Percentiles rank a stretch among this genome's conserved stretches.
These are phyloP conservation scores for Drosophila teissieri DNA, from an alignment of 1,140 invertebrate species.

Conservation along the genomic window DNA sequence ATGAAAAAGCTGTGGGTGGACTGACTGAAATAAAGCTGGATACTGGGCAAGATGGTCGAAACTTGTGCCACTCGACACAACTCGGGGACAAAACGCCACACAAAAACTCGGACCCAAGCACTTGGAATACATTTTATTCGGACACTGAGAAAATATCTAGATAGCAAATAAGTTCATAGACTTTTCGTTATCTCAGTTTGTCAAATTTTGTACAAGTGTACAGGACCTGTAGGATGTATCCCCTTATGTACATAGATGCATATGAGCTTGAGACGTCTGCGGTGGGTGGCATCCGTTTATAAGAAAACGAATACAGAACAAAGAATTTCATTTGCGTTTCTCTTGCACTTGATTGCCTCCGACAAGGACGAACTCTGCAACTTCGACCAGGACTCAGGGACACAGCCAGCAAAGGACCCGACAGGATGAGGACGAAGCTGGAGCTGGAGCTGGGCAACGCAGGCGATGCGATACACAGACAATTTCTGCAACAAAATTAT, in stretches of 20 bases:
- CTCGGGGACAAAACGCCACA: slow-evolving; percentile 59
- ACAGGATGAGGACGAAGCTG: slow-evolving; percentile 2
- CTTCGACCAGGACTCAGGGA: slow-evolving; percentile 28
- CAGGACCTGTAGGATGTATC: slow-evolving; percentile 16
- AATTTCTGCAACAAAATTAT: slow-evolving; percentile 76
- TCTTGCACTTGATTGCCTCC: slow-evolving; percentile 78
- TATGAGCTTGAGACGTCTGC: slow-evolving; percentile 35
- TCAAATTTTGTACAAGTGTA: background rate
- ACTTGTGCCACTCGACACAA: slow-evolving; percentile 41
- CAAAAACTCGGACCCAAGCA: slow-evolving; percentile 60
- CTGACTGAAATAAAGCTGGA: slow-evolving; percentile 38
- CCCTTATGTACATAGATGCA: background rate
- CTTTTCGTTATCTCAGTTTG: too few species aligned
- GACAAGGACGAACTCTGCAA: slow-evolving; percentile 41
- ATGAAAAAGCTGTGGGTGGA: slow-evolving; percentile 14
- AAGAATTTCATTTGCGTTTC: slow-evolving; percentile 77
- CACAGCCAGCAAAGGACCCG: background rate
- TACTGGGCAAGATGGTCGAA: slow-evolving; percentile 46
- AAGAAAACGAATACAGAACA: slow-evolving; percentile 66
- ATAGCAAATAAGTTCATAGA: too few species aligned
- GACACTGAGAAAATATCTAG: slow-evolving; percentile 1
- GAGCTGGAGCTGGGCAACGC: slow-evolving; percentile 15
- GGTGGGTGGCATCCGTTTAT: slow-evolving; percentile 68
- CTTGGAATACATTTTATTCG: slow-evolving; percentile 45
- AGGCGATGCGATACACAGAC: slow-evolving; percentile 69